Evolutionary conservation across 2,113 vertebrate genomes (phyloP).

Genomic region (Festucalex cinctus): DNA sequence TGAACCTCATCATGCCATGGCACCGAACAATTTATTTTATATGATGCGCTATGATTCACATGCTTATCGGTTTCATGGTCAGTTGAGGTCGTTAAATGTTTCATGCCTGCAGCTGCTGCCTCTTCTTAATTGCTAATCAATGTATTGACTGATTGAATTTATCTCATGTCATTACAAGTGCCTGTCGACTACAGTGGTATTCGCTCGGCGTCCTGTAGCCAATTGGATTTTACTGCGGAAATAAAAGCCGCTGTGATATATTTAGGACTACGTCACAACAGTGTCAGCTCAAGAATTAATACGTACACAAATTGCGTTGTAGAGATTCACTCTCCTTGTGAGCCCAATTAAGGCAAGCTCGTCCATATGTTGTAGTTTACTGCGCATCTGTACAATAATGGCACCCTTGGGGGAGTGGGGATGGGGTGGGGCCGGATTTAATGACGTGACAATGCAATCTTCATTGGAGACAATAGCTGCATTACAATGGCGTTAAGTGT

Average conservation of each 20-base stretch:
- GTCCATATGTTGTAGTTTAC: conserved; percentile 4
- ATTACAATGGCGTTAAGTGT: background rate
- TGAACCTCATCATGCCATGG: background rate
- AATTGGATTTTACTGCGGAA: background rate
- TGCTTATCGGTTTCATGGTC: conserved; percentile 6
- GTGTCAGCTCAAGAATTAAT: conserved; percentile 1
- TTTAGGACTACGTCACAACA: conserved; percentile 2
- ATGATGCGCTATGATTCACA: background rate
- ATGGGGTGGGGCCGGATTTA: background rate
- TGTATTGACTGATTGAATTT: conserved; percentile 11
- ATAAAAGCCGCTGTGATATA: conserved; percentile 2
- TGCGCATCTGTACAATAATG: conserved; percentile 1
- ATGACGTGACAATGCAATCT: conserved; percentile 5
- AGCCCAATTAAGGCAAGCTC: conserved; percentile 4
- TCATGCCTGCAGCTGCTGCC: background rate
- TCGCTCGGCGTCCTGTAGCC: background rate
- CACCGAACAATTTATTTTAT: background rate
- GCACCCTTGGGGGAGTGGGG: background rate
- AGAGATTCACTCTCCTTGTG: background rate
- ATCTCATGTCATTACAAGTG: background rate
- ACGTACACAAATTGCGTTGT: background rate
- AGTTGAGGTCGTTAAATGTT: conserved; percentile 1
- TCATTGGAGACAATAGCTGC: conserved; percentile 1
- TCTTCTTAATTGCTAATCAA: conserved; percentile 7
- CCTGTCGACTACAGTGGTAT: background rate